phyloP scores from a whole-genome alignment of 2,113 vertebrate species.

The Danionella cerebrum region DNA sequence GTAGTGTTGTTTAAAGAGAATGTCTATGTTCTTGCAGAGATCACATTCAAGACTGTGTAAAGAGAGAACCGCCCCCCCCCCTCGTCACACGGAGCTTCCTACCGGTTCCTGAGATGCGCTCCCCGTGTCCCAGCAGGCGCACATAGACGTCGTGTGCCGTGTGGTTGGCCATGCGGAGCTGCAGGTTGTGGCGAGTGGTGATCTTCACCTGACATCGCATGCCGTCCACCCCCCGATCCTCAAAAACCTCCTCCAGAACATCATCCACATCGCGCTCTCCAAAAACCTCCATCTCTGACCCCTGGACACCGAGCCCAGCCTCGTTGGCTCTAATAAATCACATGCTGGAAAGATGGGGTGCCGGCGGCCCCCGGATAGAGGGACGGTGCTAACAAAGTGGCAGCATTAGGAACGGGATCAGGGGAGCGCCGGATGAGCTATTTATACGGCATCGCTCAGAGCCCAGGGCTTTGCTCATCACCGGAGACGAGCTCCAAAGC shows the following conservation, averaged over 20 bases:
- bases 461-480: constrained; percentile 62
- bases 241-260: neutral
- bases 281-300: constrained; percentile 53
- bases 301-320: neutral
- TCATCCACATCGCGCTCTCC: constrained; percentile 34
- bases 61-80: too few species aligned
- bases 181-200: constrained; percentile 79
- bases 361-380: constrained; percentile 55
- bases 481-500: constrained; percentile 57
- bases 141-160: constrained; percentile 80
- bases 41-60: too few species aligned
- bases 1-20: too few species aligned
- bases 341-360: constrained; percentile 9
- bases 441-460: constrained; percentile 75
- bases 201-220: constrained; percentile 92
- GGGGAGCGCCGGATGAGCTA: constrained; percentile 67
- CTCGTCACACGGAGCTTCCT: too few species aligned
- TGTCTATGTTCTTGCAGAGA: too few species aligned
- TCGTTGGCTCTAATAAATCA: constrained; percentile 3
- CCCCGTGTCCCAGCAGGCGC: constrained; percentile 78
- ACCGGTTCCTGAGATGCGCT: constrained; percentile 68
- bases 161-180: constrained; percentile 86
- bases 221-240: constrained; percentile 50
- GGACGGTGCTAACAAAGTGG: constrained; percentile 77
- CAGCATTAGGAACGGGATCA: constrained; percentile 71